Base-by-base conservation (phyloP, 2,113 vertebrate species). In the Siphamia tubifer region DNA sequence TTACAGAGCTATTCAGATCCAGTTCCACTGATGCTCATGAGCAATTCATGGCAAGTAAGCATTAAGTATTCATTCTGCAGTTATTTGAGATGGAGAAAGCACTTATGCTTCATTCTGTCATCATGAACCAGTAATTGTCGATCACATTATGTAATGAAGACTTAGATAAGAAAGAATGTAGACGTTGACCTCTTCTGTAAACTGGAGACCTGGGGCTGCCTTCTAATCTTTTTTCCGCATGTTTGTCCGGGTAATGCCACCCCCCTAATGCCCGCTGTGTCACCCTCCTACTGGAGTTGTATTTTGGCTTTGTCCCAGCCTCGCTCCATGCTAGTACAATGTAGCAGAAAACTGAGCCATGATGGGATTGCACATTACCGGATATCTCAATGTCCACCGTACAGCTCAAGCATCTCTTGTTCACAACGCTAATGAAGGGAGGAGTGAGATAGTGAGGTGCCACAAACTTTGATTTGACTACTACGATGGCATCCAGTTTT, bases 11-110 rank as follows among this genome's bases (percentile, higher is more conserved):
- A 68, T 77, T 83, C 43, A 65, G 66, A 82, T 64, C 63, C 69
- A 83, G 77, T 88, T 90, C 65, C 64, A 76, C 38, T 55, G 57
- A 74, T 36, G 51, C 67, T 81, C 68, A 84, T 89, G 34, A 78
- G 84, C 54, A 87, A 89, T 91, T 80, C 45, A 92, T 82, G 60
- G 12, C 16, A 19, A 51, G 45, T 51, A 40, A 56, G 36, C 89
- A 91, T 92, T 74, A 90, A 90, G 31, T 68, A 90, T 92, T 93
- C 27, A 91, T 75, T 43, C 39, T 43, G 63, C 30, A 63, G 89
- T 72, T 79, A 91, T 87, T 58, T 86, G 88, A 91, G 88, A 74
- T 34, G 34, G n/a, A 57, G 45, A 38, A 55, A 30, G 38, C 12
- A 38, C 21, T 11, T 38, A 62, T 78, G 58, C 20, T 76, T 75